phyloP scores from a whole-genome alignment of 2,113 vertebrate genomes.

The Nothoprocta pentlandii region DNA sequence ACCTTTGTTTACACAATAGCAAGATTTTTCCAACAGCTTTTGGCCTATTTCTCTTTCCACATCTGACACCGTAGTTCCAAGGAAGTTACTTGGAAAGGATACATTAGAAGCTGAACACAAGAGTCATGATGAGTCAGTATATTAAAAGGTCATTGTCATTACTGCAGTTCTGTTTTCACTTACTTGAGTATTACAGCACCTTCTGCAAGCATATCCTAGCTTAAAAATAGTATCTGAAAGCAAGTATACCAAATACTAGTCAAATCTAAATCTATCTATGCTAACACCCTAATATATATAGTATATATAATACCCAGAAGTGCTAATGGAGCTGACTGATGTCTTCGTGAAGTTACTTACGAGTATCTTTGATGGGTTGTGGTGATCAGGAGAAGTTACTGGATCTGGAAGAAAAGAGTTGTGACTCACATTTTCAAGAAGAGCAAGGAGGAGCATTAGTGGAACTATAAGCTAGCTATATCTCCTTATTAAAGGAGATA shows the following conservation, averaged over 20 bases:
- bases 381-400: background rate
- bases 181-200: background rate
- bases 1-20: slow-evolving; percentile 35
- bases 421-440: background rate
- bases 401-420: background rate
- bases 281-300: background rate
- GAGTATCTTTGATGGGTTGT: background rate
- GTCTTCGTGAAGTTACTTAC: background rate
- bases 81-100: slow-evolving; percentile 38
- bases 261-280: background rate
- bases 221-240: background rate
- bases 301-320: too few species aligned
- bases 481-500: background rate
- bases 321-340: background rate
- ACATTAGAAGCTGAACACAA: background rate
- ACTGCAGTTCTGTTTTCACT: slow-evolving; percentile 61
- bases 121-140: slow-evolving; percentile 52
- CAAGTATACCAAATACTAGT: background rate
- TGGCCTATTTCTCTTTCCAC: slow-evolving; percentile 22
- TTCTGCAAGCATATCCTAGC: slow-evolving; percentile 1
- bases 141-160: slow-evolving; percentile 47
- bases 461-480: background rate
- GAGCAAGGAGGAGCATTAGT: background rate
- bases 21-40: slow-evolving; percentile 41
- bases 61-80: slow-evolving; percentile 25